A percentile compares a stretch with the other conserved stretches of the same genome.
Conservation (phyloP, 2,888 invertebrate genomes). For the Folsomia manolachei region DNA sequence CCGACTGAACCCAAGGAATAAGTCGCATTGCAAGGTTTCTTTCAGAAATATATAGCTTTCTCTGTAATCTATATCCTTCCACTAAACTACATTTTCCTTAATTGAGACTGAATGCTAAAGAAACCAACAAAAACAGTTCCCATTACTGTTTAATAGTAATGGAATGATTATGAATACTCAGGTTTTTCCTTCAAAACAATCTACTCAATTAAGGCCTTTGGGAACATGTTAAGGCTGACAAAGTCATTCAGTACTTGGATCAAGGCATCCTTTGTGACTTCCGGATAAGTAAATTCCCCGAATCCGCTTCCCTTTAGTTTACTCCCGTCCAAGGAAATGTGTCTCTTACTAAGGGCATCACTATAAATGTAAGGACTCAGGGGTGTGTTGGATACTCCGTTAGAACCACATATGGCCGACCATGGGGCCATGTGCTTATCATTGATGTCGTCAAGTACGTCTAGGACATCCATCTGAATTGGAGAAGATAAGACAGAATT, state of each 20-base stretch:
- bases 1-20: too few species aligned
- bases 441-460: slow-evolving; percentile 83
- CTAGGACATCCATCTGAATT: slow-evolving; percentile 69
- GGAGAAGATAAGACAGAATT: not conserved
- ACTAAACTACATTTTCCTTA: too few species aligned
- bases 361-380: slow-evolving; percentile 82
- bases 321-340: slow-evolving; percentile 70
- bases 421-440: slow-evolving; percentile 90
- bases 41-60: too few species aligned
- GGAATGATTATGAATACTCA: too few species aligned
- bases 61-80: too few species aligned
- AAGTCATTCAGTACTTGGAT: slow-evolving; percentile 76
- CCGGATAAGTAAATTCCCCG: slow-evolving; percentile 60
- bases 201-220: slow-evolving; percentile 59
- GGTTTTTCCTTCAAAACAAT: too few species aligned
- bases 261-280: slow-evolving; percentile 63
- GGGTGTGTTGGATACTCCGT: slow-evolving; percentile 76
- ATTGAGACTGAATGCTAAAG: too few species aligned
- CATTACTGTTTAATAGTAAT: too few species aligned
- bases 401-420: slow-evolving; percentile 78
- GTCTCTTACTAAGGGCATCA: slow-evolving; percentile 76
- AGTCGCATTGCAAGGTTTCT: too few species aligned
- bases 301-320: slow-evolving; percentile 66
- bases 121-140: too few species aligned
- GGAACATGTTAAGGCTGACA: slow-evolving; percentile 76